Conservation (phyloP, 2,113 vertebrate species). For the Tyto alba region DNA sequence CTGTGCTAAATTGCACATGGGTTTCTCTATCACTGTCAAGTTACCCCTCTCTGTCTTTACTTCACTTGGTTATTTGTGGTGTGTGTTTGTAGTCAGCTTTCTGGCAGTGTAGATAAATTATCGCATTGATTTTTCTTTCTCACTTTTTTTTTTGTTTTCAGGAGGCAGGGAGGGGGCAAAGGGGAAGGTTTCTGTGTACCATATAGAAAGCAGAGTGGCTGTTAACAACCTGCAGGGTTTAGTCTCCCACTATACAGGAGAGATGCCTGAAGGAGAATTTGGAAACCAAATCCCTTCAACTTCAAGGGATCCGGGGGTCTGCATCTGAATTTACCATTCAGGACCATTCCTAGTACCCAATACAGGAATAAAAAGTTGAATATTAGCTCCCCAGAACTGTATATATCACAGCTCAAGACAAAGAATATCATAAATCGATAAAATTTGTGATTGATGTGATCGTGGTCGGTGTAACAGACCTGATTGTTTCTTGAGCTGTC, state of each 20-base stretch:
- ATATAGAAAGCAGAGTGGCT: background rate
- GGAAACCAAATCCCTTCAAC: background rate
- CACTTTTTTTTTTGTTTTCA: background rate
- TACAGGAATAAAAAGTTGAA: background rate
- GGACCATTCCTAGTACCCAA: background rate
- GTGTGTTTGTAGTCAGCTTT: slow-evolving; percentile 4
- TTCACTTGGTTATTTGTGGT: background rate
- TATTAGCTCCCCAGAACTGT: background rate
- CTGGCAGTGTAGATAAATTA: background rate
- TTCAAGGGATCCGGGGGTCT: background rate
- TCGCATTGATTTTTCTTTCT: slow-evolving; percentile 44
- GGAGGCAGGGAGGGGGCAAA: background rate
- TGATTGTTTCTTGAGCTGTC: background rate
- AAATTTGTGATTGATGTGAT: background rate
- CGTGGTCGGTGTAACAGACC: background rate
- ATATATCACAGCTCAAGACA: background rate
- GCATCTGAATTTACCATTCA: background rate
- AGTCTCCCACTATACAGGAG: background rate
- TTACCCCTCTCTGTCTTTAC: background rate
- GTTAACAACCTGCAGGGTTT: background rate
- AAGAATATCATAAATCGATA: background rate
- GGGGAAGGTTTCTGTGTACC: background rate
- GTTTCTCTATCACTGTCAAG: background rate
- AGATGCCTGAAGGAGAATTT: background rate
- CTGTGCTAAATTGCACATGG: background rate